Conservation (phyloP, 1,140 invertebrate species). For the Nylanderia fulva region DNA sequence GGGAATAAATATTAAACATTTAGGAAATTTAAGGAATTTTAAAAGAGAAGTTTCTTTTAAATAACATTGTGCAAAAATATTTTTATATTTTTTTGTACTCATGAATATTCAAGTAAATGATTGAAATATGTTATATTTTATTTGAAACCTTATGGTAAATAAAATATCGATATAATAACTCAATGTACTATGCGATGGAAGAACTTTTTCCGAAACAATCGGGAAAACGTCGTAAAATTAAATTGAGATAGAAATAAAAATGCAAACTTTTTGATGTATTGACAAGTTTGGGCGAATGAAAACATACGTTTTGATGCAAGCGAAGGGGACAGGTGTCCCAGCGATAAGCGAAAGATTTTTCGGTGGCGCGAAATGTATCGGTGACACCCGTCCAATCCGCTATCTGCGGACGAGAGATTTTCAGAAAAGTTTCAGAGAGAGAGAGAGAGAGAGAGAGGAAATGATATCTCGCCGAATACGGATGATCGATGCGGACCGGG, state of each 20-base stretch:
- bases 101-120: neutral
- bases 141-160: no score
- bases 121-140: neutral
- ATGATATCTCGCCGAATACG: conserved; percentile 59
- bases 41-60: neutral
- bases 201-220: neutral
- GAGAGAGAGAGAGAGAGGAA: no score
- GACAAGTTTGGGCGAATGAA: conserved; percentile 29
- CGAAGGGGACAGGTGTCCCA: conserved; percentile 38
- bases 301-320: conserved; percentile 30
- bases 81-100: neutral
- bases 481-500: conserved; percentile 67
- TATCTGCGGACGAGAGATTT: conserved; percentile 42
- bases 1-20: no score
- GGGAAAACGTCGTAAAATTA: neutral
- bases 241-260: neutral
- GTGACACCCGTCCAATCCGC: conserved; percentile 45
- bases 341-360: conserved; percentile 32
- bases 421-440: conserved; percentile 40
- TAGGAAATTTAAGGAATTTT: neutral
- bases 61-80: neutral
- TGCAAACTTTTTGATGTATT: conserved; percentile 12
- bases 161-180: neutral
- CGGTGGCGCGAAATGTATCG: conserved; percentile 10
- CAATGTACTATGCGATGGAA: neutral